These are phyloP conservation scores for Bolborhynchus lineola DNA, from an alignment of 2,113 vertebrate genomes.

Conservation along the genomic window DNA sequence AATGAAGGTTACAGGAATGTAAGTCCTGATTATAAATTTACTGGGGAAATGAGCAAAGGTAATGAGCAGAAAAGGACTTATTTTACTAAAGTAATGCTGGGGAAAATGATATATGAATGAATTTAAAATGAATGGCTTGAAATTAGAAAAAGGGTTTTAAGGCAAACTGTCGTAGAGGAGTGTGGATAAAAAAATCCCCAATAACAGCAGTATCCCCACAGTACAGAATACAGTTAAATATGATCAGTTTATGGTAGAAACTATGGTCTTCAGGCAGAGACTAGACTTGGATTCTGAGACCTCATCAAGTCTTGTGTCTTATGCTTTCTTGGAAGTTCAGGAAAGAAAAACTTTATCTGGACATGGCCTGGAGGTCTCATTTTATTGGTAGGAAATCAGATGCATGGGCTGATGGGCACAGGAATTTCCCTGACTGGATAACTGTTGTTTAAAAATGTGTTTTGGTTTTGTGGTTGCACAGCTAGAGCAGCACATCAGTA, in stretches of 20 bases:
- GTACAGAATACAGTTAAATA: not conserved
- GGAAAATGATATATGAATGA: not conserved
- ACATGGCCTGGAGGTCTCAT: not conserved
- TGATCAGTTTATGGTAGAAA: not conserved
- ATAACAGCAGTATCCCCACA: not conserved
- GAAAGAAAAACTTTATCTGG: not conserved
- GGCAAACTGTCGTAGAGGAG: not conserved
- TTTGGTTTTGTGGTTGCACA: not conserved
- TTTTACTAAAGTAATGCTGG: not conserved
- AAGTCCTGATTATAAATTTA: not conserved
- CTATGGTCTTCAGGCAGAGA: not conserved
- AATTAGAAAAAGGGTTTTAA: not conserved
- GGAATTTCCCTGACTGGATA: not conserved
- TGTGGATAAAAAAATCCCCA: not conserved
- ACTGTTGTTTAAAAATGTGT: not conserved
- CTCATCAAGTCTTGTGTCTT: not conserved
- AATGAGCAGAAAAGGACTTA: not conserved
- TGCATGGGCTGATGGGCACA: fast-evolving
- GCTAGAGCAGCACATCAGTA: not conserved
- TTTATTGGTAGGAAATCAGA: not conserved
- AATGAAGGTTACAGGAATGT: not conserved
- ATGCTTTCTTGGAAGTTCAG: fast-evolving
- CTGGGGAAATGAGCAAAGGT: not conserved
- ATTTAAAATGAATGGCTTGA: not conserved
- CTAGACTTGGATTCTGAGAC: not conserved